Evolutionary conservation across 2,113 vertebrate species (phyloP).

Genomic region (Otus sunia): DNA sequence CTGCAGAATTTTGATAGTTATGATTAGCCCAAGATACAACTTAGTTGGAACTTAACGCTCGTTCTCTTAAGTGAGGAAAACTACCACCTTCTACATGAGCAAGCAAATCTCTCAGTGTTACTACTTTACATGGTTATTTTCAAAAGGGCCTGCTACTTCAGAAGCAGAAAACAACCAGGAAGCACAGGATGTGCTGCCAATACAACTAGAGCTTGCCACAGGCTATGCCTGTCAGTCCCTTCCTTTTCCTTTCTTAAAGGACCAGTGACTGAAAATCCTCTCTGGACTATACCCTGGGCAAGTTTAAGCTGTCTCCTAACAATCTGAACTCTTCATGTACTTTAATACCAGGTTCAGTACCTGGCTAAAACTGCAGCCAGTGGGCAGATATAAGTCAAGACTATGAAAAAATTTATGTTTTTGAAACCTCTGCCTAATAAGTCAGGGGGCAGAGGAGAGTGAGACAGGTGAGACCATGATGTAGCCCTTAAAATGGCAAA

Average conservation of each 20-base stretch:
- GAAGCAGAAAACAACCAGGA: neutral
- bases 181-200: neutral
- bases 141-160: neutral
- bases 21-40: neutral
- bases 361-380: neutral
- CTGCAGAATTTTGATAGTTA: neutral
- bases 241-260: neutral
- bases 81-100: neutral
- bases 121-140: neutral
- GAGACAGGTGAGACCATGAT: neutral
- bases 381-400: neutral
- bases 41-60: neutral
- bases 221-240: neutral
- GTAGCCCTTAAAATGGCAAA: neutral
- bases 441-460: rapidly evolving
- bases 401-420: neutral
- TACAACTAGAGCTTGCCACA: neutral
- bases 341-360: neutral
- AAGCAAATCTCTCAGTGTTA: neutral
- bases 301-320: neutral
- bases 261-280: neutral
- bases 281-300: neutral
- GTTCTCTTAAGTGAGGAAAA: neutral
- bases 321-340: neutral
- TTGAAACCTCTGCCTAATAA: neutral